A percentile compares a stretch with the other conserved stretches of the same genome.
phyloP scores from a whole-genome alignment of 2,797 vertebrate species.

The Antrozous pallidus region DNA sequence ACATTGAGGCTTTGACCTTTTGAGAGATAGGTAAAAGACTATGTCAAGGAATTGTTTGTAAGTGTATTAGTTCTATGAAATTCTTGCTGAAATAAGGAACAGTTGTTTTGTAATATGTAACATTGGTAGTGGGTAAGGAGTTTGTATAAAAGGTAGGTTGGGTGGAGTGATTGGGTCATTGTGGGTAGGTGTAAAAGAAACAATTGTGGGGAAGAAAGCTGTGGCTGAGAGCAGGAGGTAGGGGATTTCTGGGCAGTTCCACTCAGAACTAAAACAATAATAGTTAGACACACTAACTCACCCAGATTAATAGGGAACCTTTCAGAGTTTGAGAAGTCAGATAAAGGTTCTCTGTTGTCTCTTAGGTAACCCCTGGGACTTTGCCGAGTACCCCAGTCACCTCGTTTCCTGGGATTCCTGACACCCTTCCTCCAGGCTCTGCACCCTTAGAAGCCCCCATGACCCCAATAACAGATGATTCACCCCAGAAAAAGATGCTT shows the following conservation, averaged over 20 bases:
- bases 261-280: constrained; percentile 67
- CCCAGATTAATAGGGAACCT: constrained; percentile 74
- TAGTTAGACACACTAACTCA: constrained; percentile 67
- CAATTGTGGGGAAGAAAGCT: not conserved
- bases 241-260: constrained; percentile 56
- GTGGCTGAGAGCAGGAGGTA: constrained; percentile 32
- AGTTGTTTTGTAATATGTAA: constrained; percentile 37
- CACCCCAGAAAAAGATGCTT: constrained; percentile 94
- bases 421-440: constrained; percentile 88
- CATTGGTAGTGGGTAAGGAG: constrained; percentile 30
- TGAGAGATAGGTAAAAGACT: constrained; percentile 48
- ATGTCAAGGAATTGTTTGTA: constrained; percentile 23
- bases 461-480: constrained; percentile 92
- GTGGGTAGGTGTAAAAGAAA: constrained; percentile 39
- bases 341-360: constrained; percentile 84
- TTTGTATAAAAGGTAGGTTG: constrained; percentile 46
- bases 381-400: constrained; percentile 90
- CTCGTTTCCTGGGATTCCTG: constrained; percentile 92
- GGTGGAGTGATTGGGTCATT: constrained; percentile 41
- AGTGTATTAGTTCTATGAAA: constrained; percentile 36
- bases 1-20: constrained; percentile 29
- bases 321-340: constrained; percentile 76
- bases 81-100: constrained; percentile 18
- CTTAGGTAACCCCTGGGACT: constrained; percentile 86
- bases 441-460: constrained; percentile 86